Evolutionary conservation across 2,888 invertebrate genomes (phyloP), one percentile per base, ranked within the genome.

Genomic region (Harpagoxenus sublaevis): DNA sequence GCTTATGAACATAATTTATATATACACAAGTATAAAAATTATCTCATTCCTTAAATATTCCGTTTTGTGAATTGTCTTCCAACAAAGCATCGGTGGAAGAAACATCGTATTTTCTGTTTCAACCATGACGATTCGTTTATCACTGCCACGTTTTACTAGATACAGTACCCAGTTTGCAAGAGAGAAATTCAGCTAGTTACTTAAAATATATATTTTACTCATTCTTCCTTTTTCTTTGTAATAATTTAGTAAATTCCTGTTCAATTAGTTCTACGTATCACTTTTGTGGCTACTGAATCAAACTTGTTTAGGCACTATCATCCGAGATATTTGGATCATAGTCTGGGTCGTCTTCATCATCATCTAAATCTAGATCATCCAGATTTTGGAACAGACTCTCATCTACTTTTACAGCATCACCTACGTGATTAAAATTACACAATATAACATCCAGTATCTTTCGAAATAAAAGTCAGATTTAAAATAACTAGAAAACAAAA

Each of bases 321-420:
- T 91, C 92, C 12, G 94, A 93, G 84, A 88, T 92, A 82, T 93
- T 92, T 55, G 95, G 95, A 92, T 95, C 97, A 94, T 97, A 97
- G 94, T 97, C 97, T 90, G 93, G 92, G 88, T 96, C 96, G 15
- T 96, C 96, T 86, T 96, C 96, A 68, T 97, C 97, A 87, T 97
- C 97, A 12, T 97, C 96, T 71, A 97, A 96, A 91, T 98, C 98
- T 77, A 98, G 95, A 93, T 98, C 98, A 89, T 98, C 98, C 91
- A 98, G 95, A 94, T 98, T 98, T 96, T 98, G 98, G 94, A 99
- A 99, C 28, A 99, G 95, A 31, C 98, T 98, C 95, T 99, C 99
- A 95, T 99, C 99, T 63, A 99, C 98, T 95, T 98, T 98, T 55
- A 99, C 98, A 89, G 97, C 96, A 95, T 97, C 98, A 87, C 97